A percentile compares a stretch with the other conserved stretches of the same genome.
Evolutionary conservation across 2,888 invertebrate genomes (phyloP).

Genomic region (Nudaria mundana): DNA sequence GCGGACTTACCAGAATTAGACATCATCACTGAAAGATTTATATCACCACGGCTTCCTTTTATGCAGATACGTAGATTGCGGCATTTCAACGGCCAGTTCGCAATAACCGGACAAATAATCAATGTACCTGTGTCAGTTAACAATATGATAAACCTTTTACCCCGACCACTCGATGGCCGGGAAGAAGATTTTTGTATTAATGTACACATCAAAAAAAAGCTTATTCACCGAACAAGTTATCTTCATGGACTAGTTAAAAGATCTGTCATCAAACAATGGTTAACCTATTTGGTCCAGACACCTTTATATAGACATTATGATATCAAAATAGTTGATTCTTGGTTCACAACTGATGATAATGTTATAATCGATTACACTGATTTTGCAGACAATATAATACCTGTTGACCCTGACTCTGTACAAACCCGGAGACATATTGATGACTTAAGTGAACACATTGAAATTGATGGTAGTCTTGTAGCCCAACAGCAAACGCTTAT

Average conservation of each 20-base stretch:
- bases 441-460: too few species aligned
- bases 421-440: too few species aligned
- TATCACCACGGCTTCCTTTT: too few species aligned
- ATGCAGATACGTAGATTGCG: conserved; percentile 31
- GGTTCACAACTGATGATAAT: conserved; percentile 20
- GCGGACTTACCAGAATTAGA: too few species aligned
- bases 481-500: conserved; percentile 36
- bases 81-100: conserved; percentile 29
- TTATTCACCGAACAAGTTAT: conserved; percentile 30
- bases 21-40: too few species aligned
- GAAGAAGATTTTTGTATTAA: conserved; percentile 26
- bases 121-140: conserved; percentile 37
- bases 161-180: conserved; percentile 33
- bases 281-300: conserved; percentile 27
- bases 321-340: conserved; percentile 27
- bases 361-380: too few species aligned
- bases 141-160: conserved; percentile 34
- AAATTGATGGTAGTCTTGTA: conserved; percentile 36
- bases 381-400: too few species aligned
- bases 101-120: conserved; percentile 38
- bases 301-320: conserved; percentile 29
- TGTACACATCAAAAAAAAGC: conserved; percentile 25
- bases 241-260: conserved; percentile 27
- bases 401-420: too few species aligned
- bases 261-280: conserved; percentile 28